Base-by-base conservation (phyloP, 1,140 invertebrate species). In the Formica exsecta region DNA sequence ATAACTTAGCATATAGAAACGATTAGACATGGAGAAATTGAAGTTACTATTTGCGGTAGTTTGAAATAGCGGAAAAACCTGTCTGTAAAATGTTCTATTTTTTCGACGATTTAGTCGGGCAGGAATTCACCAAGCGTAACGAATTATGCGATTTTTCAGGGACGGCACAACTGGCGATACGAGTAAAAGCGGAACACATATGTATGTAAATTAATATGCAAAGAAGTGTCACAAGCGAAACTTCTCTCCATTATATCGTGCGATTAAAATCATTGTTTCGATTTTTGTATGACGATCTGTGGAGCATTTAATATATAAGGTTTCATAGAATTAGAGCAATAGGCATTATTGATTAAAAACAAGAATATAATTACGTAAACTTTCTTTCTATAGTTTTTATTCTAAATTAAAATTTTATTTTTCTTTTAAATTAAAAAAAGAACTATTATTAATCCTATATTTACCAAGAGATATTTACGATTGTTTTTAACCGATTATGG, bases 61-160 rank as follows among this genome's bases (percentile, higher is more conserved):
- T 44, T 22, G 29, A 29, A 61, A 74, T 73, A 74, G 44, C 41
- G 7, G 38, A 48, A 83, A 61, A 73, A 19, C 25, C 16, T 61
- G 38, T 71, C 25, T 70, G 64, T 32, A 25, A 36, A 41, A 19
- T 19, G 36, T 41, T 74, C 54, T 62, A 74, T 73, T 51, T 74
- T 85, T 85, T 68, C 29, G 32, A 32, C n/a, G 13, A 79, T 85
- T 85, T 68, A 85, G 38, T 79, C 64, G 48, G 13, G 64, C 13
- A 59, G 62, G 29, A 85, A 80, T 44, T 61, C 38, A n/a, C 62
- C 25, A 13, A 80, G 36, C 75, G 84, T 85, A 61, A 85, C 62
- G 64, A 85, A 85, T 85, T 80, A 79, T 64, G 48, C 68, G 64
- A 80, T 80, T 85, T 85, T 85, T 85, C 41, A 85, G 64, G 51